Percentiles rank a stretch among this genome's conserved stretches.
phyloP scores from a whole-genome alignment of 1,140 invertebrate genomes.

The Drosophila ercepeae region DNA sequence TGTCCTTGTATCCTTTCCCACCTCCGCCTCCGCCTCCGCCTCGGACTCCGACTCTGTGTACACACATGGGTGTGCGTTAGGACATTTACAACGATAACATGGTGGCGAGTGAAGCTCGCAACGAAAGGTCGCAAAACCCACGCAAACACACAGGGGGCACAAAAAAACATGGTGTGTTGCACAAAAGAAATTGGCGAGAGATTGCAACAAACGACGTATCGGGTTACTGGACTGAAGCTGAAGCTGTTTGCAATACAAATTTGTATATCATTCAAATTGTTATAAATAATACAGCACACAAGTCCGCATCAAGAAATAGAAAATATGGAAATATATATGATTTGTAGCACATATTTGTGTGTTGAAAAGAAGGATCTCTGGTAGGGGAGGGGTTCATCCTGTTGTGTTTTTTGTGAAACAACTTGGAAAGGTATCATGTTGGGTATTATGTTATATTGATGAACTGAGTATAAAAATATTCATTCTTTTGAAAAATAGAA shows the following conservation, averaged over 20 bases:
- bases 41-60: slow-evolving; percentile 15
- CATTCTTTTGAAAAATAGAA: not conserved
- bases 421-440: slow-evolving; percentile 2
- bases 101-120: slow-evolving; percentile 7
- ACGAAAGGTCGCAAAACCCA: slow-evolving; percentile 42
- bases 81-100: slow-evolving; percentile 40
- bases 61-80: slow-evolving; percentile 35
- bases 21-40: too few species aligned
- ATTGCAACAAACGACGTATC: slow-evolving; percentile 52
- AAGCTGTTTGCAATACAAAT: slow-evolving; percentile 47
- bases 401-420: slow-evolving; percentile 33
- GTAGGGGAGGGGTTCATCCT: slow-evolving; percentile 17
- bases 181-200: slow-evolving; percentile 50
- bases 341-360: slow-evolving; percentile 45
- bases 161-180: slow-evolving; percentile 20
- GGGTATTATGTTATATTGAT: slow-evolving; percentile 32
- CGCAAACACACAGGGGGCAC: slow-evolving; percentile 3
- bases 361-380: too few species aligned
- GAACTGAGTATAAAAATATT: not conserved
- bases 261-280: slow-evolving; percentile 72
- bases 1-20: slow-evolving; percentile 31
- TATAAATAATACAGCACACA: slow-evolving; percentile 60
- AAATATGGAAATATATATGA: slow-evolving; percentile 22
- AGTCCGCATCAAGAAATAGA: slow-evolving; percentile 1
- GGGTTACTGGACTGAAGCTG: slow-evolving; percentile 41